Evolutionary conservation across 2,113 vertebrate species (phyloP).

Genomic region (Seriola quinqueradiata): DNA sequence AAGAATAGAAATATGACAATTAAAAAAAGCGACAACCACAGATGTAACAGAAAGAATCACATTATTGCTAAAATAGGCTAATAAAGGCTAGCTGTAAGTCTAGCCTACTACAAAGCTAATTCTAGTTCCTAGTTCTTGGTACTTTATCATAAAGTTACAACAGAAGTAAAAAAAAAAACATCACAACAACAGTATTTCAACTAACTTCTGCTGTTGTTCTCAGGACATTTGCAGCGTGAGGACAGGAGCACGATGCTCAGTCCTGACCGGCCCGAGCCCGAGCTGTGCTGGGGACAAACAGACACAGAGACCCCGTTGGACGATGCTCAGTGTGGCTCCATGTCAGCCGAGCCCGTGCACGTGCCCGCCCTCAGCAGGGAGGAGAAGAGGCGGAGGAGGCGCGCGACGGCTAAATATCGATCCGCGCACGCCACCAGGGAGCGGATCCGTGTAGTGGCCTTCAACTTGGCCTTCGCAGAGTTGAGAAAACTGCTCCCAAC

Average conservation of each 20-base stretch:
- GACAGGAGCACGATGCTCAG: constrained; percentile 88
- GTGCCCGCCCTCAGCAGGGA: constrained; percentile 86
- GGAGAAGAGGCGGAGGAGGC: constrained; percentile 88
- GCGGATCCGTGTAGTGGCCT: constrained; percentile 85
- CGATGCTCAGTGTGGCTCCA: constrained; percentile 75
- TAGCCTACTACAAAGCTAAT: not conserved
- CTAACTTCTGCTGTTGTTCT: not conserved
- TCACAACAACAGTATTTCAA: not conserved
- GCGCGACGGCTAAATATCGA: constrained; percentile 77
- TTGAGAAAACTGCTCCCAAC: constrained; percentile 86
- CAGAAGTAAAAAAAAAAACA: too few species aligned
- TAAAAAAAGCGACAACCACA: not conserved
- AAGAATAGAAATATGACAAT: not conserved
- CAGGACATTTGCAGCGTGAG: not conserved
- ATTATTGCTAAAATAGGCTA: not conserved
- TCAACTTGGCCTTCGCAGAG: constrained; percentile 86
- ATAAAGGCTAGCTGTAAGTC: too few species aligned
- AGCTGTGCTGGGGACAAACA: constrained; percentile 85
- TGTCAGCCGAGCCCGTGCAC: constrained; percentile 82
- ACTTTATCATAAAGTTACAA: not conserved
- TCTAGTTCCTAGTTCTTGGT: not conserved
- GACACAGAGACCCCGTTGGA: constrained; percentile 86
- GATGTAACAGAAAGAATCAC: not conserved
- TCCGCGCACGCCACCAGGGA: constrained; percentile 80
- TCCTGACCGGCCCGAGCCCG: constrained; percentile 88